Evolutionary conservation across 2,797 vertebrate species (phyloP), one percentile per base, ranked within the genome.

Genomic region (Sebastes cheni): DNA sequence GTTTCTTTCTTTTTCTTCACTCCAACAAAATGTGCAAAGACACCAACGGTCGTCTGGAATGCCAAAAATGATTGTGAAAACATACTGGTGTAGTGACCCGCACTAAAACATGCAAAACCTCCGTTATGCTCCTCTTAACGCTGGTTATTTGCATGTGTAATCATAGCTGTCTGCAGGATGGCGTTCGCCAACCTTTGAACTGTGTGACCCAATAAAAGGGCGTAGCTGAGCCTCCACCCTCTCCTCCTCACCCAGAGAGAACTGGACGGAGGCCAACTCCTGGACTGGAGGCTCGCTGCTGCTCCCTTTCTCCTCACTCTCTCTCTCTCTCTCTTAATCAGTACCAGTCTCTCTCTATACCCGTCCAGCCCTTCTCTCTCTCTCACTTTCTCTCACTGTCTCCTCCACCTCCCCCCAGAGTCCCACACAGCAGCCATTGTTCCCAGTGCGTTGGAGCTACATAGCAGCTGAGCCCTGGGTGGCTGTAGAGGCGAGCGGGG

Each of bases 391-490:
- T 8, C 34, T 8, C 30, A 22, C n/a, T 52, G 50, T 67, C 68
- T 32, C 78, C 52, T 6, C 32, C 67, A 6, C 67, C 58, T 22
- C 58, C 72, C 75, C 67, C 22, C 85, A 79, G 85, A 71, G 80
- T 84, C 83, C 85, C 86, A 95, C 92, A 94, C 91, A 93, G 92
- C 90, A 79, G 76, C 91, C 89, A 95, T 95, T 96, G 95, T 96
- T 94, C 83, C 68, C 83, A 32, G 80, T 86, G 71, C 86, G 88
- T 20, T 86, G 29, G 74, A 88, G 87, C 87, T 84, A 34, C 79
- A 70, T 75, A 72, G 82, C 89, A 89, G 85, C 86, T 84, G 89
- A 87, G 85, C 73, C 79, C 81, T 77, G 81, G 78, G 79, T 75
- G 70, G 77, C 68, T 88, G 73, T 16, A 66, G 74, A 83, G 85